These are phyloP conservation scores for Lepidocolaptes lacrymiger DNA, from an alignment of 2,797 vertebrate species.

Conservation along the genomic window DNA sequence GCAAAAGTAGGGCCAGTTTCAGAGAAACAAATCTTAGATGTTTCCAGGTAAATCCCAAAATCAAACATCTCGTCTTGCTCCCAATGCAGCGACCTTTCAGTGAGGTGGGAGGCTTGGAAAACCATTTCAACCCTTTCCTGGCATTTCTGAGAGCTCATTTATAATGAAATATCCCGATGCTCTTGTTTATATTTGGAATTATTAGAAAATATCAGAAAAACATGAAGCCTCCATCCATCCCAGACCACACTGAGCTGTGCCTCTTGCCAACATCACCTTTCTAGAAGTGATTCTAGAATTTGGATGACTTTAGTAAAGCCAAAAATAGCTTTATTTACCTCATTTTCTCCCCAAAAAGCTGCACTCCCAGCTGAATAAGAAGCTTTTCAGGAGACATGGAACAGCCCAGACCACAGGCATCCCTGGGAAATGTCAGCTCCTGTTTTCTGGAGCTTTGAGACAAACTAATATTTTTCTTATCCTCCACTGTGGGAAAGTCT, in stretches of 20 bases:
- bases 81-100: not conserved
- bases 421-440: not conserved
- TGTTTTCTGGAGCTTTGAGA: not conserved
- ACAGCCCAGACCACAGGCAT: fast-evolving
- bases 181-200: not conserved
- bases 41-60: not conserved
- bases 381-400: not conserved
- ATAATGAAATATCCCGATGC: not conserved
- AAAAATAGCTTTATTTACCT: not conserved
- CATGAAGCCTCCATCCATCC: not conserved
- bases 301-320: not conserved
- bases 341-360: not conserved
- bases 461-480: not conserved
- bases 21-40: not conserved
- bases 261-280: not conserved
- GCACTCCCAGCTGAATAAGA: not conserved
- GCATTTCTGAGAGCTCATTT: not conserved
- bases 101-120: not conserved
- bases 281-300: not conserved
- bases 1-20: not conserved
- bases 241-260: fast-evolving
- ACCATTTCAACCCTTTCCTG: not conserved
- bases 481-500: fast-evolving
- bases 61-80: fast-evolving
- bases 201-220: not conserved